These are phyloP conservation scores for Melieria picta DNA, from an alignment of 2,888 invertebrate genomes.

Conservation along the genomic window DNA sequence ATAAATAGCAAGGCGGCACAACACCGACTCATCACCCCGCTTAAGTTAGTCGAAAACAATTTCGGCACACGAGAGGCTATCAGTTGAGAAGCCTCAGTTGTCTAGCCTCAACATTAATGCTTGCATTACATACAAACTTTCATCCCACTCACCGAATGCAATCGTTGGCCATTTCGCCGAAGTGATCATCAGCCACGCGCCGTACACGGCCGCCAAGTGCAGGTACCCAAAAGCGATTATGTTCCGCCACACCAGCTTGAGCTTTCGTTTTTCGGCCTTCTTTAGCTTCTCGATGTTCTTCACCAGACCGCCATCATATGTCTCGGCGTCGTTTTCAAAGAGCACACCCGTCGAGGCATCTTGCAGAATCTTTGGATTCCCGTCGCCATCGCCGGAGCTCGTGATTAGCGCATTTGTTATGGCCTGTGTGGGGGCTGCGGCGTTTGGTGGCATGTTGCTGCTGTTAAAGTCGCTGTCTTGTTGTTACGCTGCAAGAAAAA, in stretches of 20 bases:
- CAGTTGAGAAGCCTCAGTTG: neutral
- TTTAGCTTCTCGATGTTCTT: conserved; percentile 70
- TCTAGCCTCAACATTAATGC: too few species aligned
- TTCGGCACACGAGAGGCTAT: neutral
- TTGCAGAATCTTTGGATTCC: conserved; percentile 53
- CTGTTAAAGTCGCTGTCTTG: neutral
- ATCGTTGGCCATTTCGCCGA: conserved; percentile 80
- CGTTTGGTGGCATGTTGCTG: conserved; percentile 70
- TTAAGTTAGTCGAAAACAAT: neutral
- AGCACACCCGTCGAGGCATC: conserved; percentile 70
- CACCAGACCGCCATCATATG: conserved; percentile 71
- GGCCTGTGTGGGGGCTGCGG: conserved; percentile 65
- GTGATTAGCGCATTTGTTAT: conserved; percentile 57
- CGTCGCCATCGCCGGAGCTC: conserved; percentile 50
- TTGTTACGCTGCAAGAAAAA: conserved; percentile 33
- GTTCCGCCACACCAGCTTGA: conserved; percentile 83
- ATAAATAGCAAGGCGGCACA: too few species aligned
- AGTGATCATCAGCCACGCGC: conserved; percentile 76
- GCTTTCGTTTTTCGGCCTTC: conserved; percentile 69
- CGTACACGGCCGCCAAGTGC: conserved; percentile 80
- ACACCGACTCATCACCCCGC: neutral
- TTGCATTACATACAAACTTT: too few species aligned
- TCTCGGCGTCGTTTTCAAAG: conserved; percentile 75
- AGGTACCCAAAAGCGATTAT: conserved; percentile 81
- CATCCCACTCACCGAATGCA: conserved; percentile 73